Percentiles rank a stretch among this genome's conserved stretches.
Evolutionary conservation across 1,140 invertebrate species (phyloP).

Genomic region (Bombyx mori): DNA sequence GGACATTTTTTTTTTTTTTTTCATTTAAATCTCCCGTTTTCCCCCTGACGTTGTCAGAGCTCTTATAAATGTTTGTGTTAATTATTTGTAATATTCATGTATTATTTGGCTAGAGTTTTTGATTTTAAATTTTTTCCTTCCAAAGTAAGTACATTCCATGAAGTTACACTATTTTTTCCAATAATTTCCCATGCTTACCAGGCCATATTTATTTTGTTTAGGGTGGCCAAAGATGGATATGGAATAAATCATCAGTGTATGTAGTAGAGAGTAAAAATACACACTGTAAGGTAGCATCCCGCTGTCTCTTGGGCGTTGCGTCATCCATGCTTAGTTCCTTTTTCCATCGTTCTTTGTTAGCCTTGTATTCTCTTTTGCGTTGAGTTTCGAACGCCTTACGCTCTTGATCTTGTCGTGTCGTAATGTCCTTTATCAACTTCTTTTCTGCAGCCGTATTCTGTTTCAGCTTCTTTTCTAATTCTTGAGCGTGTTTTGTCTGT

Average conservation of each 20-base stretch:
- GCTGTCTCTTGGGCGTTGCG: slow-evolving; percentile 91
- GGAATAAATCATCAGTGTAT: background rate
- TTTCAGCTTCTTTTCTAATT: slow-evolving; percentile 90
- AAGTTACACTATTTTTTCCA: no score
- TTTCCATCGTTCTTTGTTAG: slow-evolving; percentile 97
- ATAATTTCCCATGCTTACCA: no score
- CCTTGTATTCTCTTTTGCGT: slow-evolving; percentile 98
- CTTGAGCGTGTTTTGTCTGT: slow-evolving; percentile 87
- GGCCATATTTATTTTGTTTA: no score
- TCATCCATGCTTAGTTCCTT: slow-evolving; percentile 92
- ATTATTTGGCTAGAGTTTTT: no score
- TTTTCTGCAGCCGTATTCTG: slow-evolving; percentile 92
- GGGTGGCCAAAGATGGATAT: background rate
- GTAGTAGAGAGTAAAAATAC: slow-evolving; percentile 23
- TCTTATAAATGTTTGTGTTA: no score
- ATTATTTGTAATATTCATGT: no score
- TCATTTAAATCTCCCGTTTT: no score
- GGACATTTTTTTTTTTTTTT: no score
- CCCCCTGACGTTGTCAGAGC: no score
- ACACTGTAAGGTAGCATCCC: slow-evolving; percentile 90
- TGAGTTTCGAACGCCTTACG: slow-evolving; percentile 87
- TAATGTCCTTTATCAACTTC: slow-evolving; percentile 94
- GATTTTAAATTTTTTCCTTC: no score
- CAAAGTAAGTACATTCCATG: no score
- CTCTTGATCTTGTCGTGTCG: slow-evolving; percentile 90